Base-by-base conservation (phyloP, 2,797 vertebrate genomes). In the Hoplostethus mediterraneus region DNA sequence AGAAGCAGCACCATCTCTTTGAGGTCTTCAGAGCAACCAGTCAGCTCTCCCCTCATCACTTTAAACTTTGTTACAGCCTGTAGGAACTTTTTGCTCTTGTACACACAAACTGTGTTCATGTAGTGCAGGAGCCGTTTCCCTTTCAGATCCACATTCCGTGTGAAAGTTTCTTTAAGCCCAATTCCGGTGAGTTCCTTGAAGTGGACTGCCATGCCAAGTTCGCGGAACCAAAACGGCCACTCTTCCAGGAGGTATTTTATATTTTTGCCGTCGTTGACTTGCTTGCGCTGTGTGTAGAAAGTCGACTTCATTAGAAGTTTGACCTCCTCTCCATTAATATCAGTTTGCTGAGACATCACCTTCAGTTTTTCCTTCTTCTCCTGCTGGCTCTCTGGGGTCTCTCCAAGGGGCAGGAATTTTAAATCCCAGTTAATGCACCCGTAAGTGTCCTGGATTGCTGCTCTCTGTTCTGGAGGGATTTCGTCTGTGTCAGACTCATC, bases 1-100 rank as follows among this genome's bases (percentile, higher is more conserved):
- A 80, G 67, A 51, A 79, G 63, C 47, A 86, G 54, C 54, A 67
- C 11, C 72, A 63, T 81, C 4, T 83, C 66, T 63, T 81, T 68
- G 0, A 80, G 0, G 0, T 84, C 74, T 63, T 77, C 49, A 30
- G 68, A 73, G 71, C 63, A 71, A 11, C 76, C 71, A 38, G 47
- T 59, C 58, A 73, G 49, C 49, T 77, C n/a, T 30, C 67, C 66
- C 25, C 74, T 63, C 47, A 71, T 38, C 31, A 73, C 4, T 67
- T 71, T 57, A 17, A 47, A n/a, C 28, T 59, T 80, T 47, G 58
- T 71, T 16, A 31, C 5, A 63, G 66, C 44, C 44, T 72, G 48
- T 10, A 71, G 13, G 31, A 88, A 56, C 47, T 30, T 74, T 38
- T 40, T 81, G 54, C n/a, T 79, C 44, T 73, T 78, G 11, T 33